These are phyloP conservation scores for Pseudomyrmex sp. DNA, from an alignment of 1,140 invertebrate species.

Conservation along the genomic window DNA sequence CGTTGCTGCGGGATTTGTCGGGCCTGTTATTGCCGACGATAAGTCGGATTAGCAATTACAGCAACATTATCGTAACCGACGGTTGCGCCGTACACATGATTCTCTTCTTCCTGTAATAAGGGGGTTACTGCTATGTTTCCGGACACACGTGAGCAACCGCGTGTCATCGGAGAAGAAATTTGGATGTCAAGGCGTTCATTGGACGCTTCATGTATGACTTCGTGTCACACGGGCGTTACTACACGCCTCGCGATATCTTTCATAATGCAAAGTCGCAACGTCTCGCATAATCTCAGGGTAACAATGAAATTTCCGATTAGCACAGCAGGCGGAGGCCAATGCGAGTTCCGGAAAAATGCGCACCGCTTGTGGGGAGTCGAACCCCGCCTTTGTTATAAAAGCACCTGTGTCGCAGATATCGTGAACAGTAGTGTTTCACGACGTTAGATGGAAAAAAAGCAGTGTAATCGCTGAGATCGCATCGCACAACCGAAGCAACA, in stretches of 20 bases:
- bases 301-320: constrained; percentile 74
- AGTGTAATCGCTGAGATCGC: constrained; percentile 39
- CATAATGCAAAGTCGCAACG: constrained; percentile 64
- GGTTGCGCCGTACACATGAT: constrained; percentile 14
- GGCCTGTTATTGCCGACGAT: constrained; percentile 29
- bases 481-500: background rate
- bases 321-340: constrained; percentile 67
- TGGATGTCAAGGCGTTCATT: constrained; percentile 76
- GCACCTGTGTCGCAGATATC: constrained; percentile 41
- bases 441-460: constrained; percentile 62
- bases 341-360: constrained; percentile 61
- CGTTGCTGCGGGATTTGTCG: background rate
- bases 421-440: constrained; percentile 55
- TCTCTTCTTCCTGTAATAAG: constrained; percentile 12
- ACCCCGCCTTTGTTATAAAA: constrained; percentile 75
- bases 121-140: constrained; percentile 15
- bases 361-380: constrained; percentile 59
- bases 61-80: background rate
- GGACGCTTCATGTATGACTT: background rate
- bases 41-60: constrained; percentile 36
- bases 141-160: constrained; percentile 37
- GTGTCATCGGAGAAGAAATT: constrained; percentile 59
- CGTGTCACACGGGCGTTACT: constrained; percentile 35
- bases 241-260: constrained; percentile 55
- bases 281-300: constrained; percentile 71